A percentile compares a stretch with the other conserved stretches of the same genome.
These are phyloP conservation scores for Nothocercus julius DNA, from an alignment of 2,113 vertebrate genomes.

Conservation along the genomic window DNA sequence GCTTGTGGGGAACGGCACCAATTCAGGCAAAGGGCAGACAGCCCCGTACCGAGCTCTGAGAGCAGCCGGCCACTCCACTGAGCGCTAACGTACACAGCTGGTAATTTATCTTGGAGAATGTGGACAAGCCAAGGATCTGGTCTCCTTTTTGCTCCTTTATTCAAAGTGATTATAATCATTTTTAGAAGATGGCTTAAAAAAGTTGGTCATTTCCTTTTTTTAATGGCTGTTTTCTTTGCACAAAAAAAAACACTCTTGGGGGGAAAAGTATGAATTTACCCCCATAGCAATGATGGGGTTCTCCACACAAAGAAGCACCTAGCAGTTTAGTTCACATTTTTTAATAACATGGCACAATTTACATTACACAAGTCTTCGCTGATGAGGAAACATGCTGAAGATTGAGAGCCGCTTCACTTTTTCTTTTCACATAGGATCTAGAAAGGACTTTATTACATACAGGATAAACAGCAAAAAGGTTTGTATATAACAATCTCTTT, in stretches of 20 bases:
- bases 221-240: not conserved
- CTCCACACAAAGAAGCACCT: slow-evolving; percentile 80
- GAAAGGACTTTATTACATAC: slow-evolving; percentile 96
- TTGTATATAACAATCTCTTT: slow-evolving; percentile 95
- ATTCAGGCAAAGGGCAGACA: not conserved
- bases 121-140: not conserved
- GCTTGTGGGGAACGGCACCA: not conserved
- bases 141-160: slow-evolving; percentile 1
- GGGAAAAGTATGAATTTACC: not conserved
- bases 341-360: slow-evolving; percentile 99
- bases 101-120: not conserved
- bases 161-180: not conserved
- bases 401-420: slow-evolving; percentile 90
- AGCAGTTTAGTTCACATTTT: slow-evolving; percentile 94
- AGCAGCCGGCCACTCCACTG: not conserved
- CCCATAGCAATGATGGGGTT: slow-evolving; percentile 54
- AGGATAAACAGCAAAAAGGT: slow-evolving; percentile 95
- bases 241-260: not conserved
- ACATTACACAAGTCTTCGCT: slow-evolving; percentile 98
- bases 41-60: not conserved
- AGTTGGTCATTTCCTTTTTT: not conserved
- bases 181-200: not conserved
- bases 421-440: slow-evolving; percentile 92
- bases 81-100: not conserved
- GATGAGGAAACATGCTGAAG: slow-evolving; percentile 98